Evolutionary conservation across 2,888 invertebrate genomes (phyloP).

Genomic region (Syrphus vitripennis): DNA sequence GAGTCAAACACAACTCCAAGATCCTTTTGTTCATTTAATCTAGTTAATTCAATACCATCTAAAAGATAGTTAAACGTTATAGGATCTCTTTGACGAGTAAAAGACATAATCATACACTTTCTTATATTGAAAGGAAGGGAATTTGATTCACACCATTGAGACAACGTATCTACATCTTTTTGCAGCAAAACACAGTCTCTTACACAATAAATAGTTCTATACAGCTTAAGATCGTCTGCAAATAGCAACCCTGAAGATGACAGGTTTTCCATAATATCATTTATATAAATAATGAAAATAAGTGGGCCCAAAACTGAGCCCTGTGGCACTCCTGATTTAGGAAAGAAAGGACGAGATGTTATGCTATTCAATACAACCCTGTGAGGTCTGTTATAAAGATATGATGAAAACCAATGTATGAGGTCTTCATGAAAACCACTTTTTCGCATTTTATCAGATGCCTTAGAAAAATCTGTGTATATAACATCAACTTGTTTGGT

Average conservation of each 20-base stretch:
- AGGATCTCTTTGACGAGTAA: not conserved
- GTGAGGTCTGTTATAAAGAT: no score
- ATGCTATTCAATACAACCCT: not conserved
- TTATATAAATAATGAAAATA: not conserved
- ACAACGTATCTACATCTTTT: not conserved
- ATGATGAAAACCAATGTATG: no score
- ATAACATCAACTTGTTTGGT: no score
- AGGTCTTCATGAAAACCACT: no score
- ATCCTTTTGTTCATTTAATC: not conserved
- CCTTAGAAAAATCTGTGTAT: no score
- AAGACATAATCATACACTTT: not conserved
- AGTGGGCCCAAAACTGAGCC: not conserved
- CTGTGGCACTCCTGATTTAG: not conserved
- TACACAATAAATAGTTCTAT: not conserved
- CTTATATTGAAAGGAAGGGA: not conserved
- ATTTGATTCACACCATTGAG: no score
- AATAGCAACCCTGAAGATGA: not conserved
- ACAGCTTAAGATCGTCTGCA: not conserved
- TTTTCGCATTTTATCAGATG: no score
- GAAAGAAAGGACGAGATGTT: not conserved
- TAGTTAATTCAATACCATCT: not conserved
- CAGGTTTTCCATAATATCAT: not conserved
- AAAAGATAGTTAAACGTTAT: not conserved
- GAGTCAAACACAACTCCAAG: no score
- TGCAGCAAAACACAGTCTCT: not conserved